These are phyloP conservation scores for Pseudorasbora parva DNA, from an alignment of 2,113 vertebrate genomes.

Conservation along the genomic window DNA sequence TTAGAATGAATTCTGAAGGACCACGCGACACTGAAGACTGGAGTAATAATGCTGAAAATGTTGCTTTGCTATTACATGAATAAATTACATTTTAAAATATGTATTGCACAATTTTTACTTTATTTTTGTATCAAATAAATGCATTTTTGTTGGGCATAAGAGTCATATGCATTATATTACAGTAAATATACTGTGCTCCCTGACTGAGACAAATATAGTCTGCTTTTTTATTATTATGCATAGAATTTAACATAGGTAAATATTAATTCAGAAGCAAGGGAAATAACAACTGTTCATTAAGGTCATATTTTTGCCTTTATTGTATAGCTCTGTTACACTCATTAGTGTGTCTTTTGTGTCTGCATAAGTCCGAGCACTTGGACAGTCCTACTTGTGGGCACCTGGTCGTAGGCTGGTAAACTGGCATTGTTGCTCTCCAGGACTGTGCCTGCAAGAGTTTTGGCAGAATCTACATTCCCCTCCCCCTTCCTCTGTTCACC, in stretches of 20 bases:
- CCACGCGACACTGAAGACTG: too few species aligned
- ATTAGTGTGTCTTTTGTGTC: conserved; percentile 13
- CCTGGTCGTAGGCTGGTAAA: conserved; percentile 65
- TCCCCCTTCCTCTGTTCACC: conserved; percentile 58
- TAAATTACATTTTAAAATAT: too few species aligned
- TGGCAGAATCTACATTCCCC: conserved; percentile 62
- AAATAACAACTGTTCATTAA: neutral
- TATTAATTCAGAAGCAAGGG: neutral
- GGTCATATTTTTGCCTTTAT: neutral
- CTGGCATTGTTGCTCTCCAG: conserved; percentile 63
- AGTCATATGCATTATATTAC: neutral
- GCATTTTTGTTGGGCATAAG: neutral
- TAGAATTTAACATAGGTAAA: neutral
- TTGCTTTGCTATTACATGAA: too few species aligned
- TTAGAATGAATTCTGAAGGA: too few species aligned
- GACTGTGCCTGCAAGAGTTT: conserved; percentile 70
- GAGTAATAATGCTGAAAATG: too few species aligned
- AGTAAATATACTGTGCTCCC: too few species aligned
- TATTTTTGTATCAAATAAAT: neutral
- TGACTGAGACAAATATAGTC: neutral
- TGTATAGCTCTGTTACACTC: neutral
- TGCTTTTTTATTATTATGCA: neutral
- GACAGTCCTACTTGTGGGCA: conserved; percentile 65
- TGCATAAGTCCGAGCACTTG: neutral
- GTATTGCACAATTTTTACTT: neutral